Conservation (phyloP, 2,888 invertebrate genomes). For the Eudasyphora cyanicolor region DNA sequence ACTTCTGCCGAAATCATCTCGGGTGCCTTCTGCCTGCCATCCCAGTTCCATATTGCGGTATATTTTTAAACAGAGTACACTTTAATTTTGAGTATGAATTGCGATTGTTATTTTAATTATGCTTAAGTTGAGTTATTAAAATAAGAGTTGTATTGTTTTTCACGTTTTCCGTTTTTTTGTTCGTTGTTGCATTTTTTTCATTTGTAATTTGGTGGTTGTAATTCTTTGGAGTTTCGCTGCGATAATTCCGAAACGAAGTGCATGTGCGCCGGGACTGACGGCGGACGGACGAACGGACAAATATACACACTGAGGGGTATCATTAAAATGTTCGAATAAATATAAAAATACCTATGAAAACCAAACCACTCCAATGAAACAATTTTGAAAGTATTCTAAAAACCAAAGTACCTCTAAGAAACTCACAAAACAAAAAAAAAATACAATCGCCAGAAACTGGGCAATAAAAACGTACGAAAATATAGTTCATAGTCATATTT, state of each 20-base stretch:
- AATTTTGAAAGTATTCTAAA: not conserved
- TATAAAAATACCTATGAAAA: not conserved
- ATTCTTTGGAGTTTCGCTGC: not conserved
- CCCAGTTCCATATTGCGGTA: not conserved
- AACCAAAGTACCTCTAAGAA: too few relatives aligned
- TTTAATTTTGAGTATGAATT: conserved; percentile 6
- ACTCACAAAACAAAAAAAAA: not conserved
- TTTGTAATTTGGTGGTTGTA: conserved; percentile 20
- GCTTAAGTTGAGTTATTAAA: conserved; percentile 37
- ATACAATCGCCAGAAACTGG: not conserved
- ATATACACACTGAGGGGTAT: too few relatives aligned
- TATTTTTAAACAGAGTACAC: not conserved
- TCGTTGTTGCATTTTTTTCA: not conserved
- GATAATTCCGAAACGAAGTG: not conserved
- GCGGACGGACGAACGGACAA: not conserved
- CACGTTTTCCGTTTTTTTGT: not conserved
- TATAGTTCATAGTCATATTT: conserved; percentile 18
- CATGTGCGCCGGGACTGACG: not conserved
- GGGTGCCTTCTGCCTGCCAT: not conserved
- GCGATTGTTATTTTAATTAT: conserved; percentile 35
- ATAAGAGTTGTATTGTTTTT: conserved; percentile 24
- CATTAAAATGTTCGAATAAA: conserved; percentile 3
- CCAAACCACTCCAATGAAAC: not conserved
- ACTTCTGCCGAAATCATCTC: too few relatives aligned
- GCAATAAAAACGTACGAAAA: not conserved